A percentile compares a stretch with the other conserved stretches of the same genome.
These are phyloP conservation scores for Cinara cedri DNA, from an alignment of 2,888 invertebrate genomes.

Conservation along the genomic window DNA sequence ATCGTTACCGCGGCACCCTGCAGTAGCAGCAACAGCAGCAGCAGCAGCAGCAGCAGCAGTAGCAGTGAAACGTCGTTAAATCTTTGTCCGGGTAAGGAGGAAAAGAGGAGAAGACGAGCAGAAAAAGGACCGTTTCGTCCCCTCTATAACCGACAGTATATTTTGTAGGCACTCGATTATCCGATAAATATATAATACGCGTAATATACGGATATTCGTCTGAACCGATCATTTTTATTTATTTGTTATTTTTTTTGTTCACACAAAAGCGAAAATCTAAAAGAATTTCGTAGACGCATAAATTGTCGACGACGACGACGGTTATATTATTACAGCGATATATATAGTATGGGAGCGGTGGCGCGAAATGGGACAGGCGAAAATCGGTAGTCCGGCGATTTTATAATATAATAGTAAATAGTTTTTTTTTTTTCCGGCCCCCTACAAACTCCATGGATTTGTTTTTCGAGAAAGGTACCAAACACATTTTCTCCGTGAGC, in stretches of 20 bases:
- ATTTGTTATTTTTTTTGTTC: not conserved
- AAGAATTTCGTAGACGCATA: constrained; percentile 22
- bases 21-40: not conserved
- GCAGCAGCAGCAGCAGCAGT: not conserved
- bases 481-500: too few relatives aligned
- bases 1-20: not conserved
- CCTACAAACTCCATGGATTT: not conserved
- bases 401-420: constrained; percentile 32
- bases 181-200: too few relatives aligned
- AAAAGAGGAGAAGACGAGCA: too few relatives aligned
- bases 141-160: too few relatives aligned
- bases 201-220: not conserved
- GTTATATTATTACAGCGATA: not conserved
- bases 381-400: not conserved
- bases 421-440: not conserved
- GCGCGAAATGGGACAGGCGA: not conserved
- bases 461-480: constrained; percentile 3
- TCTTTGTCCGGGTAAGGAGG: too few relatives aligned
- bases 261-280: not conserved
- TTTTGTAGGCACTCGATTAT: too few relatives aligned
- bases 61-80: not conserved
- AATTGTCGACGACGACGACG: not conserved
- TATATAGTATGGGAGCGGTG: not conserved
- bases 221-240: constrained; percentile 12
- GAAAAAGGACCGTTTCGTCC: not conserved